A percentile compares a stretch with the other conserved stretches of the same genome.
Evolutionary conservation across 2,797 vertebrate species (phyloP).

Genomic region (Propithecus deckenii): DNA sequence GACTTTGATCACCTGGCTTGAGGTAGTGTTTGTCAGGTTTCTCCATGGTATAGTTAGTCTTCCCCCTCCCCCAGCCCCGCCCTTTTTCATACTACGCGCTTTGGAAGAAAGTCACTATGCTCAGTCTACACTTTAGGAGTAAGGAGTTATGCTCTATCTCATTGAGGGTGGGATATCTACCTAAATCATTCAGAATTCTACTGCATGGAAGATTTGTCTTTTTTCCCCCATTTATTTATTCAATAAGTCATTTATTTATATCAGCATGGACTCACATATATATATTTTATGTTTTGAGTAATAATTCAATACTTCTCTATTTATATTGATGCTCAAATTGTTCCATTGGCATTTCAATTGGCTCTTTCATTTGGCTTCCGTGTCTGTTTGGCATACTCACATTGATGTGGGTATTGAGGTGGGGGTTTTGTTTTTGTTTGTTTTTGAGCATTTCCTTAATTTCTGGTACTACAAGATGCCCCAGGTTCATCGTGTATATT

Average conservation of each 20-base stretch:
- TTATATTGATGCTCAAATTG: neutral
- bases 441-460: constrained; percentile 9
- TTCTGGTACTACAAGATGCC: neutral
- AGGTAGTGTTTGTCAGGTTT: neutral
- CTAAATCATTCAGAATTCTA: constrained; percentile 6
- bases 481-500: neutral
- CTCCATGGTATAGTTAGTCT: neutral
- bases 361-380: neutral
- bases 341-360: neutral
- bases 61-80: neutral
- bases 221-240: neutral
- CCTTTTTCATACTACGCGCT: neutral
- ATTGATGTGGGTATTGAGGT: neutral
- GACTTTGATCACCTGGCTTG: neutral
- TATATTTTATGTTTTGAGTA: constrained; percentile 1
- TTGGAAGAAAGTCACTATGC: neutral
- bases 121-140: neutral
- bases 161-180: neutral
- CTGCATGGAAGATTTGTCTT: neutral
- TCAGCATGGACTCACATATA: neutral
- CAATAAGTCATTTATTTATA: constrained; percentile 3
- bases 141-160: neutral
- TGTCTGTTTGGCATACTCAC: neutral
- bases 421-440: neutral
- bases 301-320: neutral